phyloP scores from a whole-genome alignment of 2,113 vertebrate species.

The Condylura cristata region DNA sequence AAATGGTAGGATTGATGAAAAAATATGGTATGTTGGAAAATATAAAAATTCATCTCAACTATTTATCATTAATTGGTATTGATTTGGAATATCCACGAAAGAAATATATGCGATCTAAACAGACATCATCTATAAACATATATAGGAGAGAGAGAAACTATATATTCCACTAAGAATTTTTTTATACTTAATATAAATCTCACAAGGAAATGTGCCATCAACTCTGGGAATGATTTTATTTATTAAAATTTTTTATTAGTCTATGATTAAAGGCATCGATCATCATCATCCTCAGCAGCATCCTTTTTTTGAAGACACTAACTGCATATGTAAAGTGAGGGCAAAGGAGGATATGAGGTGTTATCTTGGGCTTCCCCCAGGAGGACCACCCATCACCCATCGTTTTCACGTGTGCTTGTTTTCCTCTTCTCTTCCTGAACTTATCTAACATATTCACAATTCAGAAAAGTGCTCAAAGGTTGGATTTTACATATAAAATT shows the following conservation, averaged over 20 bases:
- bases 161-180: background rate
- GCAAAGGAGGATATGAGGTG: background rate
- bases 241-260: background rate
- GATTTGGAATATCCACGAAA: background rate
- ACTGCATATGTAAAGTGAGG: background rate
- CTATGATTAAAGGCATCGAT: background rate
- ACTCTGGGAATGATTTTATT: background rate
- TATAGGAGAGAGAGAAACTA: background rate
- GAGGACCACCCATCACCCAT: background rate
- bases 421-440: background rate
- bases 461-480: background rate
- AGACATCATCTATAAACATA: background rate
- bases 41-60: background rate
- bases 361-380: background rate
- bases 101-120: background rate
- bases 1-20: background rate
- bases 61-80: background rate
- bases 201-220: background rate
- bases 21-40: background rate
- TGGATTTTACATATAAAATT: conserved; percentile 19
- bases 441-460: conserved; percentile 38
- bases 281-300: background rate
- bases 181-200: background rate
- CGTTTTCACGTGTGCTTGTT: background rate
- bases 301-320: background rate